phyloP scores from a whole-genome alignment of 23 tunicate species.

The Styela clava region DNA sequence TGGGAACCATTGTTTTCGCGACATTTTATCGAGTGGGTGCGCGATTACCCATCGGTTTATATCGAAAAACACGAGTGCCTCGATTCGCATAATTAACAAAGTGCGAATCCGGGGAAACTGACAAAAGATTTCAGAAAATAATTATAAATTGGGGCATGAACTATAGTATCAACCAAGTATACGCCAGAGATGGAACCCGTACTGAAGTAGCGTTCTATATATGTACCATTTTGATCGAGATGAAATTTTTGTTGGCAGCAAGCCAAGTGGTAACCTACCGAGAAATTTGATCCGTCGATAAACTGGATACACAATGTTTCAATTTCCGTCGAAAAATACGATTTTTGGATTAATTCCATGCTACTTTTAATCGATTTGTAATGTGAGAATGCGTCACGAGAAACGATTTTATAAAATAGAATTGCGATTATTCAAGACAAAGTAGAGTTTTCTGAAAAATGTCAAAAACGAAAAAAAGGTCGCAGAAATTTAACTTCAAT shows the following conservation, averaged over 20 bases:
- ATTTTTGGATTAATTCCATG: background rate
- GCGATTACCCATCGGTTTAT: background rate
- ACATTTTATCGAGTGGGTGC: background rate
- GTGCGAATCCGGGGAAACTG: background rate
- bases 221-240: no score
- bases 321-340: background rate
- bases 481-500: no score
- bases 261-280: background rate
- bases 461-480: no score
- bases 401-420: no score
- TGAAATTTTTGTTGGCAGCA: background rate
- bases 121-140: background rate
- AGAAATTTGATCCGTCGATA: background rate
- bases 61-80: background rate
- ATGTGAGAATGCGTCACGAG: no score
- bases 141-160: background rate
- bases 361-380: no score
- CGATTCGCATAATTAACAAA: background rate
- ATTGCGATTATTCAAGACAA: no score
- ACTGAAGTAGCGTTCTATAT: no score
- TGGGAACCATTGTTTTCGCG: background rate
- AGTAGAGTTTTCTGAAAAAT: no score
- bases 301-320: background rate
- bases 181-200: no score
- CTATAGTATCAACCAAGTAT: no score